Evolutionary conservation across 1,140 invertebrate genomes (phyloP), one percentile per base, ranked within the genome.

Genomic region (Chlorops oryzae): DNA sequence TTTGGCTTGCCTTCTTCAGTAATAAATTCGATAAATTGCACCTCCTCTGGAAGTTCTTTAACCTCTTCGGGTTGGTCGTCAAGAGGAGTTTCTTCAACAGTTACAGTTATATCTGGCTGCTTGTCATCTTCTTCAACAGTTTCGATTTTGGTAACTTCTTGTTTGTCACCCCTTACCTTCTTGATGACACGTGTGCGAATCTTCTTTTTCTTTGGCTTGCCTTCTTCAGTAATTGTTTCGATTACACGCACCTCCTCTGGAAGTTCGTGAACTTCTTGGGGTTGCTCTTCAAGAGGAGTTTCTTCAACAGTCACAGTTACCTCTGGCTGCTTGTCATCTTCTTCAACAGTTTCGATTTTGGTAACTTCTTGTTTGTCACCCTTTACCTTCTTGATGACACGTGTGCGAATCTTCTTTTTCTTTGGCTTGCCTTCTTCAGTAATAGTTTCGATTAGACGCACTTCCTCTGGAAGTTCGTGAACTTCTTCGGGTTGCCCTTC

Each of bases 381-480:
- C 44, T 52, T 52, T 12, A 47, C 45, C 45, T 52, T 52, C 17
- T 52, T 52, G 45, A 52, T 52, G 12, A 47, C 39, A 43, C 51
- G 51, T 13, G 51, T 52, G 24, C 51, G 51, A 24, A 52, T 47
- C 27, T 35, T 42, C 45, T 58, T 60, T 20, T 57, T 56, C 43
- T 50, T 55, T 0, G 57, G 55, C 44, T 56, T 56, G 38, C 65
- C 60, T 20, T 64, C 59, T 52, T 61, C 52, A 7, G 64, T 58
- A 3, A 51, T 54, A 12, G 59, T 56, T 46, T 67, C 61, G 41
- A 66, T 55, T 38, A 74, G 65, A 20, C 61, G 58, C 4, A 63
- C 55, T 57, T 76, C 72, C 25, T 64, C 55, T 7, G 61, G 58
- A 35, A 52, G 24, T 32, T 52, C 50, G 20, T 40, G 5, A 2